Percentiles rank a stretch among this genome's conserved stretches.
phyloP scores from a whole-genome alignment of 2,888 invertebrate species.

The Caenorhabditis drosophilae region DNA sequence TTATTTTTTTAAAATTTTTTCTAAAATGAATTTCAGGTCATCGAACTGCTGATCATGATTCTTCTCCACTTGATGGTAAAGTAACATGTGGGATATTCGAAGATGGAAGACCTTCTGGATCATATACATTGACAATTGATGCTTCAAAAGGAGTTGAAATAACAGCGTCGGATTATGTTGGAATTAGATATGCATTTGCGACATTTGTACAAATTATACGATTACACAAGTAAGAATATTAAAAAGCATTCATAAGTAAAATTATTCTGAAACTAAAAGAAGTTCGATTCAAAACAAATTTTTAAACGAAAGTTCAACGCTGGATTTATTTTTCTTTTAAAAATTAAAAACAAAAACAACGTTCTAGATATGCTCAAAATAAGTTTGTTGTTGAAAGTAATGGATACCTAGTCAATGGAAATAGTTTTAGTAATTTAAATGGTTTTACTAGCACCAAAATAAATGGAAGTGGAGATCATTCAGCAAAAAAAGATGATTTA shows the following conservation, averaged over 20 bases:
- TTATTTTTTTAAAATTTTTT: background rate
- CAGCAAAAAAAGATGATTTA: background rate
- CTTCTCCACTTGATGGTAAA: slow-evolving; percentile 48
- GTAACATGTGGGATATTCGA: slow-evolving; percentile 56
- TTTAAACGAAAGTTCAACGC: too few species aligned
- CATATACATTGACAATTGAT: slow-evolving; percentile 56
- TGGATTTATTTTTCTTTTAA: too few species aligned
- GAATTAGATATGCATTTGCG: slow-evolving; percentile 73
- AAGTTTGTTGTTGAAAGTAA: background rate
- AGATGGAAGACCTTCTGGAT: slow-evolving; percentile 52
- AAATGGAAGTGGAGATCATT: slow-evolving; percentile 3
- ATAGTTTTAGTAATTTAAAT: background rate
- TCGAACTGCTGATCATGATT: slow-evolving; percentile 50
- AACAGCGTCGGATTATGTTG: slow-evolving; percentile 74
- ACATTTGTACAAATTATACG: slow-evolving; percentile 60
- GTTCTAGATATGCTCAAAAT: slow-evolving; percentile 1
- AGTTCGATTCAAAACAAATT: too few species aligned
- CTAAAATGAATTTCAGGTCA: slow-evolving; percentile 19
- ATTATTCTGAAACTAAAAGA: too few species aligned
- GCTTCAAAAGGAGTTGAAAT: slow-evolving; percentile 71
- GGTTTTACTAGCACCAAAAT: too few species aligned
- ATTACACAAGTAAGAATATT: slow-evolving; percentile 50
- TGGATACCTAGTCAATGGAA: background rate
- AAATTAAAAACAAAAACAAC: too few species aligned
- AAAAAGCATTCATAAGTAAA: too few species aligned